Base-by-base conservation (phyloP, 2,797 vertebrate genomes). In the Macrochelys suwanniensis region DNA sequence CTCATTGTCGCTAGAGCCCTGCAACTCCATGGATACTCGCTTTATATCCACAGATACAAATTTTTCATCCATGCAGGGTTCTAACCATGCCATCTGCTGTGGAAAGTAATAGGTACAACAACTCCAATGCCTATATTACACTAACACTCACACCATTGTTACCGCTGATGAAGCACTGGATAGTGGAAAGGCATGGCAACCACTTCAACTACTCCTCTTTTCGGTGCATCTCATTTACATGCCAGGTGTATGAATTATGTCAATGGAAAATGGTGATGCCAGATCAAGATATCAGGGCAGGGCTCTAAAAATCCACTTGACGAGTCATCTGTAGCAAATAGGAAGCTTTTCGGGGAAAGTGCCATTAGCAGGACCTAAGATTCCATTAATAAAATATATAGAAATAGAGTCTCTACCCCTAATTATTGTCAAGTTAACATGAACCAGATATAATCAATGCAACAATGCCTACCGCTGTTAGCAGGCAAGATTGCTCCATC, bases 301-400 rank as follows among this genome's bases (percentile, higher is more conserved):
- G 68, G 33, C 54, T 65, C n/a, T 16, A n/a, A 17, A 65, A 65
- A 65, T n/a, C 33, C 61, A 19, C 61, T 90, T 57, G 5, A 76
- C 53, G 92, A 92, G 91, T 50, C 71, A 91, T 57, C 84, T 92
- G 47, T n/a, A 45, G 45, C 54, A 88, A 94, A 81, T 77, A 88
- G 15, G 47, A 87, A 95, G 65, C 42, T 91, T 94, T 92, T 50
- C 51, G 92, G 65, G 0, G 80, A 65, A 91, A 87, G 65, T 42
- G 33, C 50, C 77, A 89, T 83, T 87, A 95, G 54, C 50, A 93
- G 71, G 94, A 84, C 42, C 15, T 90, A 68, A 81, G 42, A 84
- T 82, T 85, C 78, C 77, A 88, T 89, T 91, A 93, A 54, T 54
- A 94, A 94, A 95, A 93, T 74, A 56, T 23, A 42, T 50, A 50